Evolutionary conservation across 2,113 vertebrate genomes (phyloP).

Genomic region (Pholis gunnellus): DNA sequence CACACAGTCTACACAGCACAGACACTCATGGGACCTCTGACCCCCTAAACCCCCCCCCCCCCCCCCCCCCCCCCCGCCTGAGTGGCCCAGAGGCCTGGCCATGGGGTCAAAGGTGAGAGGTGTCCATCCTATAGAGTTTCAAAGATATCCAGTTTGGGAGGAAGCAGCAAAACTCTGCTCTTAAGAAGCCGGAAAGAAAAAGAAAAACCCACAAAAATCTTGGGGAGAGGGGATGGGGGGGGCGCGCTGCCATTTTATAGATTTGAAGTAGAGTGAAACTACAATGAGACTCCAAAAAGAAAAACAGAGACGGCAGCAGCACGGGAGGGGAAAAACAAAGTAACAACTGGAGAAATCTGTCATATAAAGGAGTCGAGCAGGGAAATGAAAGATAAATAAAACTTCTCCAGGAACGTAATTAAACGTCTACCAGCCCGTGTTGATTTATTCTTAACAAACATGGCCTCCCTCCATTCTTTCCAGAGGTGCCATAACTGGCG

Average conservation of each 20-base stretch:
- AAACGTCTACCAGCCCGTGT: slow-evolving; percentile 74
- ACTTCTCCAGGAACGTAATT: slow-evolving; percentile 74
- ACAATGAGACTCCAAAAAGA: slow-evolving; percentile 23
- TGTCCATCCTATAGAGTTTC: slow-evolving; percentile 77
- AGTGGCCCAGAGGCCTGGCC: slow-evolving; percentile 71
- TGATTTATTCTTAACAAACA: slow-evolving; percentile 82
- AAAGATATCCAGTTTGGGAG: slow-evolving; percentile 71
- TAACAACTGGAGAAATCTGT: slow-evolving; percentile 58
- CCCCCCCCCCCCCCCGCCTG: slow-evolving; percentile 53
- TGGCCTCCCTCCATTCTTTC: slow-evolving; percentile 70
- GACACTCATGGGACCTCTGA: slow-evolving; percentile 74
- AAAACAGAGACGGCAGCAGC: slow-evolving; percentile 10
- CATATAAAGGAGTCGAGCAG: slow-evolving; percentile 48
- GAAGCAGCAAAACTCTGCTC: slow-evolving; percentile 52
- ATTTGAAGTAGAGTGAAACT: slow-evolving; percentile 35
- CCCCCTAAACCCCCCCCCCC: slow-evolving; percentile 62
- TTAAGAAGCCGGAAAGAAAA: slow-evolving; percentile 15
- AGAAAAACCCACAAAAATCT: slow-evolving; percentile 23
- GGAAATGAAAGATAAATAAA: slow-evolving; percentile 75
- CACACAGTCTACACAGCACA: slow-evolving; percentile 79
- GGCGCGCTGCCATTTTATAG: slow-evolving; percentile 57
- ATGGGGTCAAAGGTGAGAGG: slow-evolving; percentile 79
- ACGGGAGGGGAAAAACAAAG: slow-evolving; percentile 9
- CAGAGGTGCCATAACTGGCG: slow-evolving; percentile 69
- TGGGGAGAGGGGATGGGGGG: background rate